A percentile compares a stretch with the other conserved stretches of the same genome.
These are phyloP conservation scores for Melanotus villosus DNA, from an alignment of 2,888 invertebrate species.

Conservation along the genomic window DNA sequence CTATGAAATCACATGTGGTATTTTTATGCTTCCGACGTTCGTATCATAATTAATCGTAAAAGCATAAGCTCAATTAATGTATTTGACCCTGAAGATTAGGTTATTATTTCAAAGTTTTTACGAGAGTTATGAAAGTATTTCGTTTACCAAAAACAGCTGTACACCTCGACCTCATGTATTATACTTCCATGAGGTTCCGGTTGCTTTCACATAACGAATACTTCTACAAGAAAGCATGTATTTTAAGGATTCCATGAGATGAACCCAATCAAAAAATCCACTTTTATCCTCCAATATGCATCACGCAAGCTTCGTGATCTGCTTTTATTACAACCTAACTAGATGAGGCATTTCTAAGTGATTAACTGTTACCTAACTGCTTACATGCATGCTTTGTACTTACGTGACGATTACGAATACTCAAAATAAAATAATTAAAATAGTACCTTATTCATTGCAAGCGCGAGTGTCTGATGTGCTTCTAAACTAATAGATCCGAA, in stretches of 20 bases:
- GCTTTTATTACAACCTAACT: not conserved
- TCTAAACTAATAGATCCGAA: constrained; percentile 91
- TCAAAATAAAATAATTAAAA: not conserved
- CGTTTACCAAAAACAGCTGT: constrained; percentile 18
- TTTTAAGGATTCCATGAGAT: no score
- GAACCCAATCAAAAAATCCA: no score
- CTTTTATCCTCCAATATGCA: no score
- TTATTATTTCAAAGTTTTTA: constrained; percentile 26
- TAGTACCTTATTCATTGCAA: constrained; percentile 91
- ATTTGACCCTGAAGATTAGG: constrained; percentile 19
- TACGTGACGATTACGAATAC: not conserved
- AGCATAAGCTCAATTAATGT: not conserved
- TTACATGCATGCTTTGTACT: no score
- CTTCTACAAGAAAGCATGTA: no score
- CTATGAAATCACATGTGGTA: no score
- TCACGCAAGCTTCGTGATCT: no score
- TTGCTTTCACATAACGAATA: not conserved
- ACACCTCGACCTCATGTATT: constrained; percentile 3
- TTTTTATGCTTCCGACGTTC: no score
- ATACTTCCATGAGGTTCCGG: constrained; percentile 4
- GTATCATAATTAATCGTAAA: no score
- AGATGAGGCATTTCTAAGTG: constrained; percentile 10
- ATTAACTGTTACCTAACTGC: not conserved
- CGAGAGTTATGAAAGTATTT: constrained; percentile 5
- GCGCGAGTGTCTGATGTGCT: constrained; percentile 94